Conservation (phyloP, 2,888 invertebrate genomes). For the Papilio protenor region DNA sequence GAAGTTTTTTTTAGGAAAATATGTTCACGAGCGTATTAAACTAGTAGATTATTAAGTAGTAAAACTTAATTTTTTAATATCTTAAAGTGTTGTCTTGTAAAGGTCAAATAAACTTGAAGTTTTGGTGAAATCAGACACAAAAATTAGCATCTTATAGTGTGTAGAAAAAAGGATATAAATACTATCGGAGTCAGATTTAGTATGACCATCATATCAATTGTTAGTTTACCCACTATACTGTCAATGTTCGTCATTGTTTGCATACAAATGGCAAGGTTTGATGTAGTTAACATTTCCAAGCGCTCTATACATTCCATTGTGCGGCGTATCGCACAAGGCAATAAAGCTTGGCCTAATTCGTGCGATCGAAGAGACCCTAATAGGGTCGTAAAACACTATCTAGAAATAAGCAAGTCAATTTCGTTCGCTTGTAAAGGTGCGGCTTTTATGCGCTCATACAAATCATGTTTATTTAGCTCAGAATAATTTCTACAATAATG, state of each 20-base stretch:
- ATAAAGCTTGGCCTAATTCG: conserved; percentile 55
- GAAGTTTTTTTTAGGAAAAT: background rate
- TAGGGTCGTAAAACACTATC: conserved; percentile 55
- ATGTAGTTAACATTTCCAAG: conserved; percentile 13
- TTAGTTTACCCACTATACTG: background rate
- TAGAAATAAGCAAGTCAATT: conserved; percentile 50
- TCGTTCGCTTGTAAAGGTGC: conserved; percentile 33
- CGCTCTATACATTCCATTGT: conserved; percentile 28
- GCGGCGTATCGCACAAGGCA: conserved; percentile 40
- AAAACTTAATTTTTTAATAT: background rate
- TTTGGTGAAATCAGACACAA: background rate
- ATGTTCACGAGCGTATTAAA: background rate
- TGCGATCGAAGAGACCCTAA: conserved; percentile 50
- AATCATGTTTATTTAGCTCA: conserved; percentile 1
- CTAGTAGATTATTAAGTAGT: background rate
- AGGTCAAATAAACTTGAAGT: background rate
- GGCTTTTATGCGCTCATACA: conserved; percentile 3
- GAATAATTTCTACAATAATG: background rate
- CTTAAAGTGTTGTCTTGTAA: background rate
- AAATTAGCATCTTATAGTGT: background rate
- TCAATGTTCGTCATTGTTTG: background rate
- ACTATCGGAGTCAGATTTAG: background rate
- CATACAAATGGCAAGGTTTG: conserved; percentile 8
- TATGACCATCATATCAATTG: background rate
- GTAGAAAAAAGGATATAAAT: no score